Evolutionary conservation across 2,888 invertebrate genomes (phyloP).

Genomic region (Melitaea athalia): DNA sequence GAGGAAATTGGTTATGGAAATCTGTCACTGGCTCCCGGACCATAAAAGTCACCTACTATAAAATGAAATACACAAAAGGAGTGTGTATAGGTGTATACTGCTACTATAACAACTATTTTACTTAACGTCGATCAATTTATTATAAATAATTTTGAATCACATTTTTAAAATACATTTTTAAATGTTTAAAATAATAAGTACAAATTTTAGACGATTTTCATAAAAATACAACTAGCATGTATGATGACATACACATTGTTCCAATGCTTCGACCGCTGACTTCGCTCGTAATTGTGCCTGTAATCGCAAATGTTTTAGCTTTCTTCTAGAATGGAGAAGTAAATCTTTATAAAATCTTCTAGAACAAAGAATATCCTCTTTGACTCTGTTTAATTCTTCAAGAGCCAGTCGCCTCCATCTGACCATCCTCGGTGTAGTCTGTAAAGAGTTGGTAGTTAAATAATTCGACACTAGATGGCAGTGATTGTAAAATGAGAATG

Average conservation of each 20-base stretch:
- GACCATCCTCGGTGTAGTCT: slow-evolving; percentile 59
- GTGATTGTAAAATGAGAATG: neutral
- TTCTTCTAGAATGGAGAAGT: slow-evolving; percentile 59
- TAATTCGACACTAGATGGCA: neutral
- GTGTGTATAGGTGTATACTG: too few species aligned
- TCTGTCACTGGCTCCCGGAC: too few species aligned
- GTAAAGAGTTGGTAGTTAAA: slow-evolving; percentile 35
- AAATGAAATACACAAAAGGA: too few species aligned
- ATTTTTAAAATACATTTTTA: too few species aligned
- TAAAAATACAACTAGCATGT: slow-evolving; percentile 14
- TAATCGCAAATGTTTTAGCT: slow-evolving; percentile 58
- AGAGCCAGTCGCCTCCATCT: slow-evolving; percentile 68
- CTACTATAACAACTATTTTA: too few species aligned
- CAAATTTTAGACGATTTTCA: neutral
- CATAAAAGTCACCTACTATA: too few species aligned
- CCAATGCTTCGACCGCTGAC: slow-evolving; percentile 48
- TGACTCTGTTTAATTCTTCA: slow-evolving; percentile 63
- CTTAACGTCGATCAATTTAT: too few species aligned
- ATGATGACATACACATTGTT: slow-evolving; percentile 45
- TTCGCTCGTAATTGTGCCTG: slow-evolving; percentile 48
- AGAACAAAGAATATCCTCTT: slow-evolving; percentile 66
- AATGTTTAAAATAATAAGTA: too few species aligned
- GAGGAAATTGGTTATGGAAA: too few species aligned
- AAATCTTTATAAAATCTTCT: slow-evolving; percentile 63
- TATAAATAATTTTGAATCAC: too few species aligned